These are phyloP conservation scores for Drosophila sucinea DNA, from an alignment of 1,140 invertebrate species.

Conservation along the genomic window DNA sequence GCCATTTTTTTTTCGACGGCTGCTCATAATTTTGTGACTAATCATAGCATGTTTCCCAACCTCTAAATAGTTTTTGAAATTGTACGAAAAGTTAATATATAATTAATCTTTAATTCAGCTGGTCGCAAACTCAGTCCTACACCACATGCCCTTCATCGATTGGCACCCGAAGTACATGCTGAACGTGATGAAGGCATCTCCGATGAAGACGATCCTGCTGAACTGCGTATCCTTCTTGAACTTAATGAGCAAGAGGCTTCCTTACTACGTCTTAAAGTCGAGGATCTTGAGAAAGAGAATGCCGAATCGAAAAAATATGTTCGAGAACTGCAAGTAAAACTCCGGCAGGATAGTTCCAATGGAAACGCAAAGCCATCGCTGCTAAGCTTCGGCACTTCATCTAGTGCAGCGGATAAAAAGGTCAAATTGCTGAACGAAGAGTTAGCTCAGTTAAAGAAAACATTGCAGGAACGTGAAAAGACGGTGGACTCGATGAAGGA, in stretches of 20 bases:
- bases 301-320: slow-evolving; percentile 89
- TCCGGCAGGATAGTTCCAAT: slow-evolving; percentile 81
- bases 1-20: slow-evolving; percentile 17
- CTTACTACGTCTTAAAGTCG: slow-evolving; percentile 91
- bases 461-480: slow-evolving; percentile 92
- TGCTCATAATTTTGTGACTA: slow-evolving; percentile 66
- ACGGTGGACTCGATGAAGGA: slow-evolving; percentile 90
- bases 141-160: slow-evolving; percentile 84
- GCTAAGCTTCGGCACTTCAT: slow-evolving; percentile 49
- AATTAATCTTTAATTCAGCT: slow-evolving; percentile 80
- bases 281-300: slow-evolving; percentile 92
- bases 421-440: slow-evolving; percentile 89
- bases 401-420: slow-evolving; percentile 87
- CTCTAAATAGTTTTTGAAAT: background rate
- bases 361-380: slow-evolving; percentile 58
- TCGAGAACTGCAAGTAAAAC: slow-evolving; percentile 90
- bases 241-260: slow-evolving; percentile 94
- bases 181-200: slow-evolving; percentile 90
- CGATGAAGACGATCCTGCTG: slow-evolving; percentile 90
- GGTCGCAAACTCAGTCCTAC: slow-evolving; percentile 87
- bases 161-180: slow-evolving; percentile 86
- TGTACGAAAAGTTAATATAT: background rate
- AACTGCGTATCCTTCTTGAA: slow-evolving; percentile 91
- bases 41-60: slow-evolving; percentile 4
- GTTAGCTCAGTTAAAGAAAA: slow-evolving; percentile 88